phyloP scores from a whole-genome alignment of 2,888 invertebrate species.

The Heliconius cydno region DNA sequence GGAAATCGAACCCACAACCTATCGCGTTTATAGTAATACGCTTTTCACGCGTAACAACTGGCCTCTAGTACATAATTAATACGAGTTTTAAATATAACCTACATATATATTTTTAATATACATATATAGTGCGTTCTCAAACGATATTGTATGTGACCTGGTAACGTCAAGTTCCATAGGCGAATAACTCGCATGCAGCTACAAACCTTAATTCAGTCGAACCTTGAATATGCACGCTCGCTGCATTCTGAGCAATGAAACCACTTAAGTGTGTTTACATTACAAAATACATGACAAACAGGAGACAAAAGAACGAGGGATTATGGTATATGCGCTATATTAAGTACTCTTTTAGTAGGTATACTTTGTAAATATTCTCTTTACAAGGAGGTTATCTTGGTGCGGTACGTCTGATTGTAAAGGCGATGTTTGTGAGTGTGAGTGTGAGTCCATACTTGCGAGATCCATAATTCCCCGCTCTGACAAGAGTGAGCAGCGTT shows the following conservation, averaged over 20 bases:
- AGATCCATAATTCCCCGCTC: no score
- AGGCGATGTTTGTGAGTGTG: neutral
- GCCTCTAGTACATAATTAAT: no score
- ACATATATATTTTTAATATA: conserved; percentile 5
- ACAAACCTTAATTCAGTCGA: conserved; percentile 44
- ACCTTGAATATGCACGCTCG: conserved; percentile 44
- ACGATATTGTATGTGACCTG: conserved; percentile 43
- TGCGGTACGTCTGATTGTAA: neutral
- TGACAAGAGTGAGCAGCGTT: neutral
- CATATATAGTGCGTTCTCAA: conserved; percentile 17
- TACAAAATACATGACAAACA: conserved; percentile 41
- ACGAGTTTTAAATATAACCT: no score
- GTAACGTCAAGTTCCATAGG: conserved; percentile 45
- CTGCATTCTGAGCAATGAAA: conserved; percentile 44
- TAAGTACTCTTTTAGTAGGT: conserved; percentile 34
- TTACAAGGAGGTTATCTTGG: neutral
- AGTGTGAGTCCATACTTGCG: neutral
- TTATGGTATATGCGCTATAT: conserved; percentile 35
- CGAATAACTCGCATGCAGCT: conserved; percentile 43
- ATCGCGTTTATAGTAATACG: no score
- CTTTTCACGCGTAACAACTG: no score
- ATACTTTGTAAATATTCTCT: conserved; percentile 30
- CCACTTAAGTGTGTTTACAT: conserved; percentile 42
- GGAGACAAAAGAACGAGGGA: conserved; percentile 43
- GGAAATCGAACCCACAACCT: no score